Base-by-base conservation (phyloP, 2,888 invertebrate species). In the Zhengitettix transpicula region DNA sequence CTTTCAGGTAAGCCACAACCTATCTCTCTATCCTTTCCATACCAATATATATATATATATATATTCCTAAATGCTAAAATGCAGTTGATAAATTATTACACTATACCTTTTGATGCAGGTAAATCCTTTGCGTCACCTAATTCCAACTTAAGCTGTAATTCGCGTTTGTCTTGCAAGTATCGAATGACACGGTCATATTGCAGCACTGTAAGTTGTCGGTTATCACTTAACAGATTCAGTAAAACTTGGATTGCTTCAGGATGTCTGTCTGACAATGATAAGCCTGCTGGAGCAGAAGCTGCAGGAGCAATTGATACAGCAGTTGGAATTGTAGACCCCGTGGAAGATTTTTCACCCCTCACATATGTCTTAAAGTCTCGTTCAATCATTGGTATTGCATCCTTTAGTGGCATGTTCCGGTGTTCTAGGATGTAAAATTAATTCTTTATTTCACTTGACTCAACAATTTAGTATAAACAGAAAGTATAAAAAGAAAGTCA, bases 351-450 rank as follows among this genome's bases (percentile, higher is more conserved):
- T 61, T 77, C 74, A 17, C 78, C 77, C 60, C 77, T 73, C 72
- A 79, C 77, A 68, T 83, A 83, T 66, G 72, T 76, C 40, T 79
- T 78, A 68, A 83, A 85, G 68, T 90, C 88, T 1, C 85, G 80
- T 10, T 82, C 80, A 42, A 96, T 77, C 63, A 95, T 76, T 65
- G 81, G 80, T 61, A 95, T 75, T 0, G 95, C 92, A 73, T 95
- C 94, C 60, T 96, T 94, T 51, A 94, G 71, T 0, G 94, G 94
- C 92, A 96, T 96, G 75, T 96, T 95, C 66, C 96, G 84, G 74
- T 96, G 96, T 71, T 95, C 96, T 85, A 78, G 28, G 7, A 28
- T 28, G 28, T 28, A 28, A 28, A 28, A 28, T 5, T 28, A 28
- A 28, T 28, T 28, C 28, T 28, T 28, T 28, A 5, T 28, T 5